Base-by-base conservation (phyloP, 2,113 vertebrate genomes). In the Psephotus haematonotus region DNA sequence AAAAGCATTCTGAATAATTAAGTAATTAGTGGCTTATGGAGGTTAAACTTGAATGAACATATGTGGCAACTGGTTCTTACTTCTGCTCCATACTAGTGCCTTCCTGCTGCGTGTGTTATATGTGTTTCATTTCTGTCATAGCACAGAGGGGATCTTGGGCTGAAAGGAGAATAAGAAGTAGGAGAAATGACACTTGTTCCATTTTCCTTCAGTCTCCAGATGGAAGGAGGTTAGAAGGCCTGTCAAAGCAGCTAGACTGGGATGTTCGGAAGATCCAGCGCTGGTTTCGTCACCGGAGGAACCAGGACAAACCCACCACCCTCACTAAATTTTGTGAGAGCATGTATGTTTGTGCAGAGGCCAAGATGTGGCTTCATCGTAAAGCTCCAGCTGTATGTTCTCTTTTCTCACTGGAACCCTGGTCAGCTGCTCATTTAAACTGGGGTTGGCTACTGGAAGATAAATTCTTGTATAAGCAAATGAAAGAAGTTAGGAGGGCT, bases 241-340 rank as follows among this genome's bases (percentile, higher is more conserved):
- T 99, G 37, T 99, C 99, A 43, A 99, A 99, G 96, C 99, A 99
- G 97, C 98, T 99, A 94, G 99, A 99, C 98, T 99, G 99, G 99
- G 99, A 99, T 63, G 98, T 99, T 69, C 98, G 98, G 41, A 99
- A 99, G 97, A 98, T 99, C 96, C 99, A 99, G 96, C 98, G 98
- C 93, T 99, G 99, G 99, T 99, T 99, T 98, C 98, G 99, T 47
- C 99, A 98, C 44, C 98, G 99, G 89, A 98, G 99, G 98, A 99
- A 99, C 98, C 99, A 99, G 96, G 99, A 99, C 95, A 99, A 99
- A 96, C 99, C 99, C 94, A 98, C 98, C 96, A 98, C 97, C 62
- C 98, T 99, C 97, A 99, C 98, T 15, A 99, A 99, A 95, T 99
- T 99, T 97, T 99, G 99, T 92, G 99, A 99, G 98, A 99, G 99